phyloP scores from a whole-genome alignment of 1,140 invertebrate genomes.

The Calephelis virginiensis region DNA sequence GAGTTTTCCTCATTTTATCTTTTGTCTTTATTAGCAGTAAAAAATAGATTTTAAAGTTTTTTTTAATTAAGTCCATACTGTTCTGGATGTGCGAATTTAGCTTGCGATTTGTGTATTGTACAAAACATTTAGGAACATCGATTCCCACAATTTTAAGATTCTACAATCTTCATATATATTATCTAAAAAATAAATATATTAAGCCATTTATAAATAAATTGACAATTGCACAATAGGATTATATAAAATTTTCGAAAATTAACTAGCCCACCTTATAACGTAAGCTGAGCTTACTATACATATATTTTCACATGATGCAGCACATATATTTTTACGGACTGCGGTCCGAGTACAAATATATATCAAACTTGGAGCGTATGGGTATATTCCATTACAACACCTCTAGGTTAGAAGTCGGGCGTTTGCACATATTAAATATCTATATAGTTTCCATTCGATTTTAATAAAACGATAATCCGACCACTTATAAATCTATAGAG shows the following conservation, averaged over 20 bases:
- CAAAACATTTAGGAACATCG: constrained; percentile 71
- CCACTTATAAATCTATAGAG: too few species aligned
- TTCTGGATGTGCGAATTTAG: constrained; percentile 31
- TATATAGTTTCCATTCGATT: too few species aligned
- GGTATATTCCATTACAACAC: too few species aligned
- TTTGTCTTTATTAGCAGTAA: too few species aligned
- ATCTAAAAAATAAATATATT: constrained; percentile 75
- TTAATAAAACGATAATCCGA: too few species aligned
- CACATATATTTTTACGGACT: constrained; percentile 26
- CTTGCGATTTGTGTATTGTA: constrained; percentile 57
- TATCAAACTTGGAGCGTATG: not conserved
- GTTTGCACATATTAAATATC: too few species aligned
- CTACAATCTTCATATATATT: constrained; percentile 39
- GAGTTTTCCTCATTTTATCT: too few species aligned
- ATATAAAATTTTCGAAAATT: constrained; percentile 65
- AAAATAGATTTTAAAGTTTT: too few species aligned
- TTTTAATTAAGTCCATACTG: too few species aligned
- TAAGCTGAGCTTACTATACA: constrained; percentile 56
- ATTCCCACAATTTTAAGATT: constrained; percentile 52
- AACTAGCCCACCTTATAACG: constrained; percentile 45
- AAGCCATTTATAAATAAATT: constrained; percentile 74
- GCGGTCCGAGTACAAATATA: not conserved
- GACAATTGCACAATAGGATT: constrained; percentile 69
- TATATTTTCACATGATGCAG: constrained; percentile 44
- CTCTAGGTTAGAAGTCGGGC: too few species aligned